phyloP scores from a whole-genome alignment of 1,140 invertebrate species.

The Lepidotrigona ventralis region DNA sequence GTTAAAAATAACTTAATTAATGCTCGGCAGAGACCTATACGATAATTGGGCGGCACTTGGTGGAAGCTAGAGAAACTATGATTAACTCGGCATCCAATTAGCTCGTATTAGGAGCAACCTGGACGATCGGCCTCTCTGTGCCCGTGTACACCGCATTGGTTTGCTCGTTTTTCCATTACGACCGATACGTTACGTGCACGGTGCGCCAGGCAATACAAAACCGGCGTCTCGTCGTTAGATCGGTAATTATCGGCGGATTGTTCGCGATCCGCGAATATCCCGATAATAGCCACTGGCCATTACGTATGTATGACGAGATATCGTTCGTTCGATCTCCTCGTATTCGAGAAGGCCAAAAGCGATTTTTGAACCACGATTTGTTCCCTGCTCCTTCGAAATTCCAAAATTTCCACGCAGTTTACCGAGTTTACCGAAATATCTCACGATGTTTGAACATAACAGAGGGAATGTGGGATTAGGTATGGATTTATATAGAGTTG shows the following conservation, averaged over 20 bases:
- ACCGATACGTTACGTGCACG: neutral
- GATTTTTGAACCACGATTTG: slow-evolving; percentile 34
- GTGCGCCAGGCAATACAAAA: neutral
- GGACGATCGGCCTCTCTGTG: slow-evolving; percentile 11
- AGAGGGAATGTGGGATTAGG: neutral
- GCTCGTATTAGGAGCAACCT: slow-evolving; percentile 62
- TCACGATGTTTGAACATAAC: neutral
- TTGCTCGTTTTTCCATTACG: neutral
- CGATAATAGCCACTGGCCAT: slow-evolving; percentile 70
- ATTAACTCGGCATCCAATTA: slow-evolving; percentile 71
- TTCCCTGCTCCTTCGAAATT: neutral
- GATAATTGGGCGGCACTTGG: slow-evolving; percentile 63
- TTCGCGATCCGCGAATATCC: slow-evolving; percentile 71
- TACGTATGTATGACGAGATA: slow-evolving; percentile 60
- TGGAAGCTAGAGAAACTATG: slow-evolving; percentile 54
- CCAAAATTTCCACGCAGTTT: neutral
- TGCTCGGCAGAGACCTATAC: slow-evolving; percentile 53
- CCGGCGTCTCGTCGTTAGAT: slow-evolving; percentile 54
- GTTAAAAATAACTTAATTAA: slow-evolving; percentile 76
- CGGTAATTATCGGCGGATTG: slow-evolving; percentile 69
- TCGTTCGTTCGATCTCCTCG: slow-evolving; percentile 49
- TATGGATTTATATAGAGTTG: neutral
- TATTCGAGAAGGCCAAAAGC: slow-evolving; percentile 33
- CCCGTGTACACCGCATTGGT: neutral
- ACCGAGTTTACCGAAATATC: neutral